Conservation (phyloP, 2,888 invertebrate species). For the Drepana falcataria region DNA sequence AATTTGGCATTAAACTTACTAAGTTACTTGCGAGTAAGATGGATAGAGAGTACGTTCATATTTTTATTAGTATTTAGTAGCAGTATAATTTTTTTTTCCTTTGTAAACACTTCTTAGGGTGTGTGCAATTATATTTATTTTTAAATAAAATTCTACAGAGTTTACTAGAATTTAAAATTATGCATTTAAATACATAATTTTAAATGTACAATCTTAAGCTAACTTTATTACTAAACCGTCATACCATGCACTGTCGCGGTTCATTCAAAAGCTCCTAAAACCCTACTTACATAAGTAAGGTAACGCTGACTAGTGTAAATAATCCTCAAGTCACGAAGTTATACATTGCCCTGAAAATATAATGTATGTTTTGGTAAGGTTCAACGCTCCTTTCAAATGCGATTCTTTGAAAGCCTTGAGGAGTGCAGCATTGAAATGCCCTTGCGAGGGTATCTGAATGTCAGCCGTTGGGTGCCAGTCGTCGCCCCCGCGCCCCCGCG, state of each 20-base stretch:
- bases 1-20: too few species aligned
- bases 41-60: too few species aligned
- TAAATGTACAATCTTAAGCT: too few species aligned
- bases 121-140: too few species aligned
- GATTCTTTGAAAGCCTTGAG: conserved; percentile 40
- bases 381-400: conserved; percentile 14
- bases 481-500: conserved; percentile 72
- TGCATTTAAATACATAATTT: too few species aligned
- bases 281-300: too few species aligned
- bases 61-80: too few species aligned
- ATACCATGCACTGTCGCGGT: neutral
- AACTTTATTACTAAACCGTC: neutral
- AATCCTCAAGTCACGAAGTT: neutral
- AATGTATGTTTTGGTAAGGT: conserved; percentile 4
- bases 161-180: too few species aligned
- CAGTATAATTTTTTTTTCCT: too few species aligned
- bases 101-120: too few species aligned
- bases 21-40: too few species aligned
- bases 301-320: neutral
- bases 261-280: neutral
- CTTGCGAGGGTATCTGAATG: conserved; percentile 72
- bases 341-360: neutral
- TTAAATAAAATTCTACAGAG: too few species aligned
- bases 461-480: conserved; percentile 67
- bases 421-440: conserved; percentile 68